These are phyloP conservation scores for Microctenopoma lineatum DNA, from an alignment of 2,797 vertebrate genomes.

Conservation along the genomic window DNA sequence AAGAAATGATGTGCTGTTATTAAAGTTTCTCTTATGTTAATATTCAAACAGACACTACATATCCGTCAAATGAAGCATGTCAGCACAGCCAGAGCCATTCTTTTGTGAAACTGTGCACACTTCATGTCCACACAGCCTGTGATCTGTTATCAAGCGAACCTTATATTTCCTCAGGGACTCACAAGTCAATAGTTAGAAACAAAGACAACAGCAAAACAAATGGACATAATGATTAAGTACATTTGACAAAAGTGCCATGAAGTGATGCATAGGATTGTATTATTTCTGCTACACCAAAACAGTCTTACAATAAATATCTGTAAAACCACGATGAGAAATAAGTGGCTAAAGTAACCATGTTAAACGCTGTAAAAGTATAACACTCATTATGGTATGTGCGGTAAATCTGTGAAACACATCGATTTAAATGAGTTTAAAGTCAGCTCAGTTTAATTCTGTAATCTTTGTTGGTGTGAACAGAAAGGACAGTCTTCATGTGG, in stretches of 20 bases:
- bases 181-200: too few relatives aligned
- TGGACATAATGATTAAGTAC: background rate
- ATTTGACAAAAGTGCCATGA: conserved; percentile 21
- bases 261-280: conserved; percentile 17
- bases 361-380: background rate
- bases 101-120: too few relatives aligned
- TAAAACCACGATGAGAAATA: background rate
- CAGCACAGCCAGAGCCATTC: too few relatives aligned
- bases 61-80: too few relatives aligned
- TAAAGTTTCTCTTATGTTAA: too few relatives aligned
- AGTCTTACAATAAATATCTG: background rate
- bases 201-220: background rate
- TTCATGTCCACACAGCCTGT: too few relatives aligned
- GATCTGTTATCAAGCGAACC: too few relatives aligned
- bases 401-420: background rate
- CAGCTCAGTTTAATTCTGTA: background rate
- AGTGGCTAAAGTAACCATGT: background rate
- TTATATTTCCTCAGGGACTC: too few relatives aligned
- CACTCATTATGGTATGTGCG: background rate
- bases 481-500: background rate
- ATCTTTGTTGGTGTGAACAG: conserved; percentile 8
- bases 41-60: too few relatives aligned
- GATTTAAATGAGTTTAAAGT: conserved; percentile 10
- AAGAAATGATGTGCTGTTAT: too few relatives aligned
- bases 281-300: background rate